Conservation (phyloP, 2,113 vertebrate species). For the Sterna hirundo region DNA sequence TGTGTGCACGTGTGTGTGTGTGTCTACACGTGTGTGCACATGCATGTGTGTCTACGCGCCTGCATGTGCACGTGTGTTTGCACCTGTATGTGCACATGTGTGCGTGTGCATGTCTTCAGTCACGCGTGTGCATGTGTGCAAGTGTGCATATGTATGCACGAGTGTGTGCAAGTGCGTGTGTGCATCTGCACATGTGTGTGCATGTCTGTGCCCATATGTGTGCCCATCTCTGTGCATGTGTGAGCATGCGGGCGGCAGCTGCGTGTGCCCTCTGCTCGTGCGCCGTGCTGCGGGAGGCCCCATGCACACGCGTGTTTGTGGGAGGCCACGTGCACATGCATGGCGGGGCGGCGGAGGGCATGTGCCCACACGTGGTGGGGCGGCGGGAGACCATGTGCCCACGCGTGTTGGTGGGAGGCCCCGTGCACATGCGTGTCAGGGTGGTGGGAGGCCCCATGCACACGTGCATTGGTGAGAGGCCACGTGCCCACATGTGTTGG, state of each 20-base stretch:
- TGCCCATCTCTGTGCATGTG: fast-evolving
- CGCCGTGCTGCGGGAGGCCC: neutral
- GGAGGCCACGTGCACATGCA: neutral
- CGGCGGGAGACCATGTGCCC: neutral
- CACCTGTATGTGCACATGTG: too few relatives aligned
- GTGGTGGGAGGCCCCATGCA: neutral
- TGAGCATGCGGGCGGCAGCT: too few relatives aligned
- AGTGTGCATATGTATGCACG: too few relatives aligned
- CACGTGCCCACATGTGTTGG: neutral
- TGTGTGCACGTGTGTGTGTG: too few relatives aligned
- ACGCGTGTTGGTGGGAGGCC: neutral
- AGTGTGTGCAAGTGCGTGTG: neutral
- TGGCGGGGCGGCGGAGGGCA: neutral
- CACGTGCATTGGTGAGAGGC: neutral
- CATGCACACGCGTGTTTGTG: neutral
- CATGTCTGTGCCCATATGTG: too few relatives aligned
- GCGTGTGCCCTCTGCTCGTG: too few relatives aligned
- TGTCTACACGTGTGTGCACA: neutral
- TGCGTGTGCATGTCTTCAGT: too few relatives aligned
- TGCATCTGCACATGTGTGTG: neutral
- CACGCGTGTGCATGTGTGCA: too few relatives aligned
- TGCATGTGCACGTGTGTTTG: neutral
- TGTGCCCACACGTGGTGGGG: too few relatives aligned
- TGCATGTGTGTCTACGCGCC: too few relatives aligned
- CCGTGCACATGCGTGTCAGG: neutral